A percentile compares a stretch with the other conserved stretches of the same genome.
phyloP scores from a whole-genome alignment of 2,797 vertebrate genomes.

The Hippocampus kuda region DNA sequence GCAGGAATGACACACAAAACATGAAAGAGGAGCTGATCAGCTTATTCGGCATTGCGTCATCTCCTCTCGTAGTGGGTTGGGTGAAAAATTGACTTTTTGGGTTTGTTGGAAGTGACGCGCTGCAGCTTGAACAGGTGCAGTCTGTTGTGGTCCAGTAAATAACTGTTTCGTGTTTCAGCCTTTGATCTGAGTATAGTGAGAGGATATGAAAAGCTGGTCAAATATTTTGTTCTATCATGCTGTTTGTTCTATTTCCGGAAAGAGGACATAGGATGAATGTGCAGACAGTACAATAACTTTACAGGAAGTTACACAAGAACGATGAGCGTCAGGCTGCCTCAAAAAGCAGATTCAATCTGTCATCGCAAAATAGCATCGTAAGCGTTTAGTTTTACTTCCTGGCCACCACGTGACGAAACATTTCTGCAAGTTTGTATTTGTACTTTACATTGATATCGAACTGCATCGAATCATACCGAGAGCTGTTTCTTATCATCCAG shows the following conservation, averaged over 20 bases:
- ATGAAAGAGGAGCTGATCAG: too few relatives aligned
- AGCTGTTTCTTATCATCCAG: not conserved
- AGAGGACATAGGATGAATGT: too few relatives aligned
- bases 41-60: too few relatives aligned
- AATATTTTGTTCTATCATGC: not conserved
- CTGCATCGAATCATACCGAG: not conserved
- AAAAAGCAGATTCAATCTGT: too few relatives aligned
- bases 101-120: too few relatives aligned
- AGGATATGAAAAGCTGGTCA: not conserved
- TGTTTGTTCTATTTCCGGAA: not conserved
- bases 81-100: too few relatives aligned
- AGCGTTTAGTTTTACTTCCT: not conserved
- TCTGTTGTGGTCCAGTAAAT: not conserved
- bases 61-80: too few relatives aligned
- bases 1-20: too few relatives aligned
- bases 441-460: too few relatives aligned
- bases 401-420: not conserved
- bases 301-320: not conserved
- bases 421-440: not conserved
- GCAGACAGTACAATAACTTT: too few relatives aligned
- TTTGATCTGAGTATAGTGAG: not conserved
- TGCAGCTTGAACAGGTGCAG: too few relatives aligned
- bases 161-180: not conserved
- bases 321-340: not conserved
- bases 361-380: not conserved